Conservation (phyloP, 2,113 vertebrate species). For the Lasiurus borealis region DNA sequence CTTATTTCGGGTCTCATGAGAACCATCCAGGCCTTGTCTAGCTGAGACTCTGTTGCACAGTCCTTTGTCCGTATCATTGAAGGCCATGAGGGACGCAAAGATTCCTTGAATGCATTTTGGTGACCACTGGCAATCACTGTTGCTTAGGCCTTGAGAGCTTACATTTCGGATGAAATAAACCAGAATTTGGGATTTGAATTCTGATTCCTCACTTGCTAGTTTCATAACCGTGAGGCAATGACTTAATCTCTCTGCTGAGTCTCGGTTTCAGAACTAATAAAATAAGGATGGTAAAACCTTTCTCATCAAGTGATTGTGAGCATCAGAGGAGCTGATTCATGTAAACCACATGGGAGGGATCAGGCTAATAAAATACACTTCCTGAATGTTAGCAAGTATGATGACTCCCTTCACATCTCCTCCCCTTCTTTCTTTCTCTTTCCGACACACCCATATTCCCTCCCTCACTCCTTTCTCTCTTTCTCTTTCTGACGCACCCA, state of each 20-base stretch:
- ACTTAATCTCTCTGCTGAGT: background rate
- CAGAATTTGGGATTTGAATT: background rate
- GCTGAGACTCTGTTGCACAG: background rate
- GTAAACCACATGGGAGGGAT: background rate
- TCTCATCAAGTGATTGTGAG: background rate
- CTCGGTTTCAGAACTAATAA: conserved; percentile 30
- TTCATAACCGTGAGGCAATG: background rate
- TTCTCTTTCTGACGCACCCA: background rate
- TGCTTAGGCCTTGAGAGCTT: background rate
- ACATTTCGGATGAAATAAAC: background rate
- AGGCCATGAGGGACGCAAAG: background rate
- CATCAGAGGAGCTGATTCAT: background rate
- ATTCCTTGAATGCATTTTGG: background rate
- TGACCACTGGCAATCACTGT: background rate
- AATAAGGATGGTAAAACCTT: background rate
- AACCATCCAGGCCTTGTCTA: conserved; percentile 18
- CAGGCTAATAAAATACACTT: background rate
- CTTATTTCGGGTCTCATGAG: conserved; percentile 56
- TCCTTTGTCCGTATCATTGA: background rate
- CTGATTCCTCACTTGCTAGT: background rate
- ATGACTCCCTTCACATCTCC: background rate
- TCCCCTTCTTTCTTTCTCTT: background rate
- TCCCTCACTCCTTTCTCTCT: background rate
- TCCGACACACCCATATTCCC: background rate
- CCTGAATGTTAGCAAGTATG: background rate